Conservation (phyloP, 35 echinoderm and acorn worm species). For the Heliocidaris erythrogramma region DNA sequence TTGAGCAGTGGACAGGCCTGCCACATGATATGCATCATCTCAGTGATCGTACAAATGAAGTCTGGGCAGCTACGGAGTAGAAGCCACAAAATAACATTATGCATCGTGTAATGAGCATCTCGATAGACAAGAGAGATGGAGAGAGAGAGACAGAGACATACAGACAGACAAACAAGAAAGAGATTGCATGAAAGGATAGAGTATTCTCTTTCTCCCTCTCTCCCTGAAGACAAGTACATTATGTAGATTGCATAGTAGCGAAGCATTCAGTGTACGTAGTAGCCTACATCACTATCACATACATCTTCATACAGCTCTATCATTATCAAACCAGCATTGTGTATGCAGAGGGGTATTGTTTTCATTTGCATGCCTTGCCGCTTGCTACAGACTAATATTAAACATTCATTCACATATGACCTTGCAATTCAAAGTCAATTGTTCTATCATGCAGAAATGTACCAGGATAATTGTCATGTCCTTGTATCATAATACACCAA, state of each 20-base stretch:
- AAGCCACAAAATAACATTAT: constrained; percentile 18
- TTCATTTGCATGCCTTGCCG: neutral
- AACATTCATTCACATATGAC: neutral
- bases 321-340: neutral
- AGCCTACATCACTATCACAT: neutral
- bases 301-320: neutral
- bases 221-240: neutral
- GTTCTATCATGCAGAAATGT: neutral
- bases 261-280: neutral
- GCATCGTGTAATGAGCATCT: constrained; percentile 9
- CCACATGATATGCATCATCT: neutral
- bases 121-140: neutral
- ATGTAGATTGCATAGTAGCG: neutral
- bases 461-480: neutral
- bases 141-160: neutral
- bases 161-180: neutral
- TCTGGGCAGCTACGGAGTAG: neutral
- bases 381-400: neutral
- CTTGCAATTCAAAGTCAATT: neutral
- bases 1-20: neutral
- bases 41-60: neutral
- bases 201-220: neutral
- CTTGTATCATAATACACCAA: neutral
- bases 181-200: neutral
- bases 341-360: neutral